phyloP scores from a whole-genome alignment of 1,140 invertebrate species.

The Oncopodura yosiiana region DNA sequence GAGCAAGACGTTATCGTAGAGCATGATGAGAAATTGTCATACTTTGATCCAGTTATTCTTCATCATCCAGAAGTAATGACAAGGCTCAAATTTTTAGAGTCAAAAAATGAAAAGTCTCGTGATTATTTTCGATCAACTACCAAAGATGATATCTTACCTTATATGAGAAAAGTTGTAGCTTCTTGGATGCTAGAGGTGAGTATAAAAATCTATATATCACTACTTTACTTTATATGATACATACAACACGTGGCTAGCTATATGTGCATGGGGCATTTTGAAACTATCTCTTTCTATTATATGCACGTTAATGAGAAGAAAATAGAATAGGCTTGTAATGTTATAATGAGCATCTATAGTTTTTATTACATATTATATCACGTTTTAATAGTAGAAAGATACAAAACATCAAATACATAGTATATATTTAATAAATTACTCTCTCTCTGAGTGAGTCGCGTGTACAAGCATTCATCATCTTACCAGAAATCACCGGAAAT shows the following conservation, averaged over 20 bases:
- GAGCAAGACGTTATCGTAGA: constrained; percentile 13
- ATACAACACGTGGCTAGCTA: not conserved
- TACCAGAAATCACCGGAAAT: no score
- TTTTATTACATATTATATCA: no score
- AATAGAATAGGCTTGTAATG: no score
- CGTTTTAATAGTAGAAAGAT: no score
- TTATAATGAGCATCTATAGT: no score
- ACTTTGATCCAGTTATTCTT: constrained; percentile 53
- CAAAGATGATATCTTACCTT: constrained; percentile 63
- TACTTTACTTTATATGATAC: not conserved
- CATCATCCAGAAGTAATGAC: constrained; percentile 56
- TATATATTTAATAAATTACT: no score
- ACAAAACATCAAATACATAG: no score
- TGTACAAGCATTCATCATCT: no score
- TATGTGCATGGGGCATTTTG: not conserved
- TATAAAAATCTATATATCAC: constrained; percentile 4
- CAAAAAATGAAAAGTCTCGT: constrained; percentile 50
- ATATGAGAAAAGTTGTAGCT: constrained; percentile 66
- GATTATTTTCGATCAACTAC: constrained; percentile 57
- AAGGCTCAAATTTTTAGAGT: constrained; percentile 59
- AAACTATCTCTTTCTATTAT: not conserved
- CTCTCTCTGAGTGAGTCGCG: no score
- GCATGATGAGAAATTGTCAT: no score
- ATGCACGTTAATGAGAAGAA: no score
- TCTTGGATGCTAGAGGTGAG: constrained; percentile 74